These are phyloP conservation scores for Batillaria attramentaria DNA, from an alignment of 1,140 invertebrate species.

Conservation along the genomic window DNA sequence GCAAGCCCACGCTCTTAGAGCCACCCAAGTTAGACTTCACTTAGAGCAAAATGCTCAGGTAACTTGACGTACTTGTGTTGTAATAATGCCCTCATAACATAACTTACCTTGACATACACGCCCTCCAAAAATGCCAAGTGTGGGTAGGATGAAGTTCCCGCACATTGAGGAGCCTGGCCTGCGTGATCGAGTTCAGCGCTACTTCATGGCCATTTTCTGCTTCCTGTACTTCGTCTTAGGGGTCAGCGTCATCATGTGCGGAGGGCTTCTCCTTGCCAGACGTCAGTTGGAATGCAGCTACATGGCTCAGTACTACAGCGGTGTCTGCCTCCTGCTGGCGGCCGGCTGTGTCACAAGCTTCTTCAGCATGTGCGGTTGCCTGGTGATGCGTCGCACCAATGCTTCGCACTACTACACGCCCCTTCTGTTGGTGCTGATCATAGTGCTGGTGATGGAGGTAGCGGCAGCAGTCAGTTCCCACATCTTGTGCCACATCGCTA, in stretches of 20 bases:
- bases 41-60: no score
- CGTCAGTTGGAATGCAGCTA: background rate
- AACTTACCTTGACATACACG: no score
- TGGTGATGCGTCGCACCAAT: background rate
- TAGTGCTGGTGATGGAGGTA: background rate
- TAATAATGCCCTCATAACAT: no score
- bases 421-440: background rate
- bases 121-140: background rate
- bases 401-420: background rate
- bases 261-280: background rate
- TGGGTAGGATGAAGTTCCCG: conserved; percentile 10
- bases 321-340: background rate
- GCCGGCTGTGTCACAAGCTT: conserved; percentile 13
- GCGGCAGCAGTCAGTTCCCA: background rate
- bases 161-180: background rate
- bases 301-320: background rate
- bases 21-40: no score
- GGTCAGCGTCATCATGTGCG: background rate
- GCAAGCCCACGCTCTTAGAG: no score
- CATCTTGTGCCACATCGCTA: background rate
- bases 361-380: background rate
- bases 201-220: conserved; percentile 21
- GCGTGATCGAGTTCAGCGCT: background rate
- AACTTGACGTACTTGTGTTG: no score
- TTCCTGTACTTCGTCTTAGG: background rate